Evolutionary conservation across 2,113 vertebrate species (phyloP), one percentile per base, ranked within the genome.

Genomic region (Peromyscus maniculatus): DNA sequence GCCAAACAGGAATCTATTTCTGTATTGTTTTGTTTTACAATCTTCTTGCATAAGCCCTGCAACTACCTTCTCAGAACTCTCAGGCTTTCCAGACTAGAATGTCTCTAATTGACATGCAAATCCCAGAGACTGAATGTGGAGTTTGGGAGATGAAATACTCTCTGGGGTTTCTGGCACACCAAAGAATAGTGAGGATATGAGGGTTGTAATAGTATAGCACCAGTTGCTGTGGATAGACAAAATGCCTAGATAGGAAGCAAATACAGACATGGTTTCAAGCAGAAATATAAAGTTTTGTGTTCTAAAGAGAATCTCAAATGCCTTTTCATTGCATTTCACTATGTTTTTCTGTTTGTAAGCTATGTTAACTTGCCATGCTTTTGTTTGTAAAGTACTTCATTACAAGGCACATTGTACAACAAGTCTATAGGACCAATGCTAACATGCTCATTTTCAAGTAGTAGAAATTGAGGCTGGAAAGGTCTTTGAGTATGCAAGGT

Each of bases 71-170:
- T 96, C 90, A 95, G 93, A 95, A 75, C 62, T 94, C 83, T 64
- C 59, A 55, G 66, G 64, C 19, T 96, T 98, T 97, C 66, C 86
- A 95, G 83, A 86, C 0, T 12, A 93, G 90, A 96, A 87, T 94
- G 94, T 10, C 43, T 97, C 75, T 95, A 64, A 72, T 39, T 97
- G 94, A n/a, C 93, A 91, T 91, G 87, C 49, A 96, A 97, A 96
- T 3, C 0, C 39, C 55, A 89, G 69, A 52, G 33, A 90, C 4
- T 59, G 24, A 86, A 91, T 75, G 83, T 33, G 49, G 67, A 46
- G 28, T 87, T 66, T 83, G 77, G 22, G 6, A 4, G 8, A 71
- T 69, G 46, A 46, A 89, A 91, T 46, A 92, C 19, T 66, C 7
- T 0, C 1, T 69, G 4, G 39, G 7, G 26, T 72, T 77, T 17